Base-by-base conservation (phyloP, 2,113 vertebrate genomes). In the Collichthys lucidus region DNA sequence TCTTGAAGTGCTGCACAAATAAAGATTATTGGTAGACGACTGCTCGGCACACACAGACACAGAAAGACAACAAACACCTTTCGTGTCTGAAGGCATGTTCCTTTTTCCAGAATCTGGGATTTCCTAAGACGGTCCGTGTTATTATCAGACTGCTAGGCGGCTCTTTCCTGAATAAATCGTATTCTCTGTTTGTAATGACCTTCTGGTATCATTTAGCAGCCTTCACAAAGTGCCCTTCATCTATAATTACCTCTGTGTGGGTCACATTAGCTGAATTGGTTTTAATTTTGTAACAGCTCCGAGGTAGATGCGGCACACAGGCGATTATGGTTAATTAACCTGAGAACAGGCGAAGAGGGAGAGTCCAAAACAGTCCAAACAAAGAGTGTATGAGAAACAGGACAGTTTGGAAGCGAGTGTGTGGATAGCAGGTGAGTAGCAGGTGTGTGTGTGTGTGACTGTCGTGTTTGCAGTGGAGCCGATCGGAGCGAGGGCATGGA, bases 201-300 rank as follows among this genome's bases (percentile, higher is more conserved):
- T 14, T 55, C 59, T 52, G 11, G 11, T 66, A 52, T 78, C 70
- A 68, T 57, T 83, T 87, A 87, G 64, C 50, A 24, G 70, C 80
- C 76, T 83, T 84, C 26, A 35, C 49, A 74, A 77, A 76, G 52
- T 71, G 47, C 6, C 24, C 31, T 68, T 62, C 11, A 63, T 46
- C 56, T 66, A 17, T 47, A 61, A 76, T 77, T 53, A 81, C 22
- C 35, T 42, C 35, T 70, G 16, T 57, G 2, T 15, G 26, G 31
- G 20, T 49, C 26, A 49, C 61, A 69, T 80, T 60, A 67, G 22
- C 49, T 55, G 22, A 66, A 83, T 42, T 61, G 19, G 44, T 49
- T 72, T 74, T 15, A 49, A 11, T 26, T 60, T 50, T 47, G 15
- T 16, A 40, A 40, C 35, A 40, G 35, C 35, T 40, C 35, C 1